A percentile compares a stretch with the other conserved stretches of the same genome.
phyloP scores from a whole-genome alignment of 2,797 vertebrate species.

The Lateolabrax maculatus region DNA sequence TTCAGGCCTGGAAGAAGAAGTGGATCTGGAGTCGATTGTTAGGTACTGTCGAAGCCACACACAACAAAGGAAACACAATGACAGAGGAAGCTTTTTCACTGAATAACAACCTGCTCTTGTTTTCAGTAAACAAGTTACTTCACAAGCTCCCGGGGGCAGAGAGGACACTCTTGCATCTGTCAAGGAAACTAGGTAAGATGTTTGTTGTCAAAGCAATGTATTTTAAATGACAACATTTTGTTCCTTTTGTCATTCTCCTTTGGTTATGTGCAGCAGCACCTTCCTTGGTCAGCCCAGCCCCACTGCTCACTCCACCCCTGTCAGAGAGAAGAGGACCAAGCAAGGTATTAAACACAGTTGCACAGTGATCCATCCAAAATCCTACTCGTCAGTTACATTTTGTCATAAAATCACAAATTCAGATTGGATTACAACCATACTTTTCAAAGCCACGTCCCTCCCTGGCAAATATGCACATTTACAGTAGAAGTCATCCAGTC shows the following conservation, averaged over 20 bases:
- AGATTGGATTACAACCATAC: no score
- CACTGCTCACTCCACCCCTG: slow-evolving; percentile 40
- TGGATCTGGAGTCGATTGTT: slow-evolving; percentile 28
- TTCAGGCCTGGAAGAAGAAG: slow-evolving; percentile 42
- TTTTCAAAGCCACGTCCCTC: not conserved
- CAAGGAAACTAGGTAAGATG: slow-evolving; percentile 72
- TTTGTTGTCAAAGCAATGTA: not conserved
- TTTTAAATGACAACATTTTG: not conserved
- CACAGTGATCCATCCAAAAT: not conserved
- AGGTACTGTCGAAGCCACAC: slow-evolving; percentile 65
- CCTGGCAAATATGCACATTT: not conserved
- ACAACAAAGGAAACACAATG: not conserved
- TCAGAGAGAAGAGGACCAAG: slow-evolving; percentile 62
- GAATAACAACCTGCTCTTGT: slow-evolving; percentile 16
- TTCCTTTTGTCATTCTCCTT: not conserved
- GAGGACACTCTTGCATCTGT: slow-evolving; percentile 31
- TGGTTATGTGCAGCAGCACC: slow-evolving; percentile 46
- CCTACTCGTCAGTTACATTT: not conserved
- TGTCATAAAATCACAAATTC: not conserved
- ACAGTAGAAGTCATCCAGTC: not conserved
- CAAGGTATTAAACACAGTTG: slow-evolving; percentile 60
- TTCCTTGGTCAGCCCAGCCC: slow-evolving; percentile 36
- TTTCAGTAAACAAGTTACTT: slow-evolving; percentile 75
- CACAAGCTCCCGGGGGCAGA: slow-evolving; percentile 50
- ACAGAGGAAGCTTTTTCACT: not conserved